Percentiles rank a stretch among this genome's conserved stretches.
phyloP scores from a whole-genome alignment of 2,797 vertebrate species.

The Cossypha caffra region DNA sequence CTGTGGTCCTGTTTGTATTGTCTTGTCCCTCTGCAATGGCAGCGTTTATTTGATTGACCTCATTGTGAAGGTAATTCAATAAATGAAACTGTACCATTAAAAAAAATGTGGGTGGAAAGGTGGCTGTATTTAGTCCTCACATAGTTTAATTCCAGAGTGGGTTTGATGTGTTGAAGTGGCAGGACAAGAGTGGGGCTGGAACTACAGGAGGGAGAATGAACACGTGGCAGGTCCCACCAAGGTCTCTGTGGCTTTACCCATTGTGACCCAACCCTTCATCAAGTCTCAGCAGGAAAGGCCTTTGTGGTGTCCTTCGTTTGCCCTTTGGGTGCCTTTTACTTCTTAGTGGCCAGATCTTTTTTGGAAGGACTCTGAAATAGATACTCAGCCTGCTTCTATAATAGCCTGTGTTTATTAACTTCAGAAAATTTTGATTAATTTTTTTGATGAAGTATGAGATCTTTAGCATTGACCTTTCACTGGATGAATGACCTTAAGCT shows the following conservation, averaged over 20 bases:
- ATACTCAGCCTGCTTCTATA: not conserved
- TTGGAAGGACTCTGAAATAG: not conserved
- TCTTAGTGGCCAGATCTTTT: not conserved
- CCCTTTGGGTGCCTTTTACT: not conserved
- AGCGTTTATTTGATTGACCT: not conserved
- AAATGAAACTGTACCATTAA: not conserved
- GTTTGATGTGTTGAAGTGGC: not conserved
- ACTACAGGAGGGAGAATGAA: not conserved
- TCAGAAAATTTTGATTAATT: not conserved
- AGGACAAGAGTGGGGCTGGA: not conserved
- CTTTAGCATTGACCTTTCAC: not conserved
- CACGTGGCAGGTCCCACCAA: not conserved
- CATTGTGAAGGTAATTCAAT: not conserved
- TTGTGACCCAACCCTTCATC: not conserved
- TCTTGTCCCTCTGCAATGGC: not conserved
- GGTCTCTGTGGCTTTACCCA: not conserved
- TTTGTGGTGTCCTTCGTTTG: accelerated
- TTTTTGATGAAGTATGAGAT: not conserved
- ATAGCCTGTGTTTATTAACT: not conserved
- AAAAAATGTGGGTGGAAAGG: accelerated
- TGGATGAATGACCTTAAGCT: not conserved
- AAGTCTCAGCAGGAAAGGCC: not conserved
- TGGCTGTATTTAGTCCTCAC: not conserved
- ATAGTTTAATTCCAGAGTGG: not conserved
- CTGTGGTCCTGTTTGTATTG: not conserved